Conservation (phyloP, 2,888 invertebrate species). For the Cantharis rustica region DNA sequence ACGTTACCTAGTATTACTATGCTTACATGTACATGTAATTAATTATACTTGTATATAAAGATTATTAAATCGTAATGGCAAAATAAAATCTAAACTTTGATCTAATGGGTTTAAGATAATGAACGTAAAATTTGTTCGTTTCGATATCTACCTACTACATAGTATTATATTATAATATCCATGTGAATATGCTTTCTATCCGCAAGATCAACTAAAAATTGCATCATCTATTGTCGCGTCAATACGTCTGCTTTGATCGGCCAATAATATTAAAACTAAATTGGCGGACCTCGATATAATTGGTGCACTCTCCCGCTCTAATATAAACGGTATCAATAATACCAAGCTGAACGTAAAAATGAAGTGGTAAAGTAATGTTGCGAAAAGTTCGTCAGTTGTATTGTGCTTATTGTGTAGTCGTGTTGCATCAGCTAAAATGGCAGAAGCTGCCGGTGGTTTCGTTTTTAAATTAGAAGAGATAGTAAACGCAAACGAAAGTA, state of each 20-base stretch:
- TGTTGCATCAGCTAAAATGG: slow-evolving; percentile 26
- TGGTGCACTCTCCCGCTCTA: slow-evolving; percentile 20
- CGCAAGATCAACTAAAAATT: slow-evolving; percentile 5
- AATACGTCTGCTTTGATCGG: slow-evolving; percentile 4
- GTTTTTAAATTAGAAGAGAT: slow-evolving; percentile 43
- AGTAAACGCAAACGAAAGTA: slow-evolving; percentile 51
- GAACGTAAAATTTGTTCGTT: too few relatives aligned
- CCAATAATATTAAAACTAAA: background rate
- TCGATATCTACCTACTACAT: too few relatives aligned
- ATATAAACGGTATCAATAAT: slow-evolving; percentile 15
- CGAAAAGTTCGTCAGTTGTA: background rate
- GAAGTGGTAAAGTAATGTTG: slow-evolving; percentile 7
- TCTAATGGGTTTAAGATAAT: too few relatives aligned
- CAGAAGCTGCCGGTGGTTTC: slow-evolving; percentile 14
- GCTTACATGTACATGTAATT: too few relatives aligned
- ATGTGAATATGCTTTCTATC: background rate
- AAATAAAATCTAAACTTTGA: too few relatives aligned
- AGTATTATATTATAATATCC: too few relatives aligned
- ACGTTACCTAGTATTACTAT: too few relatives aligned
- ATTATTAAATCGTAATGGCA: too few relatives aligned
- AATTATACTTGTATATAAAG: too few relatives aligned
- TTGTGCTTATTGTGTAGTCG: slow-evolving; percentile 1
- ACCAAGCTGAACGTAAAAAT: slow-evolving; percentile 9
- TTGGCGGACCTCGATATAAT: slow-evolving; percentile 3
- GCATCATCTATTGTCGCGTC: slow-evolving; percentile 18